Evolutionary conservation across 2,888 invertebrate genomes (phyloP), one percentile per base, ranked within the genome.

Genomic region (Tanaodytes sp.): DNA sequence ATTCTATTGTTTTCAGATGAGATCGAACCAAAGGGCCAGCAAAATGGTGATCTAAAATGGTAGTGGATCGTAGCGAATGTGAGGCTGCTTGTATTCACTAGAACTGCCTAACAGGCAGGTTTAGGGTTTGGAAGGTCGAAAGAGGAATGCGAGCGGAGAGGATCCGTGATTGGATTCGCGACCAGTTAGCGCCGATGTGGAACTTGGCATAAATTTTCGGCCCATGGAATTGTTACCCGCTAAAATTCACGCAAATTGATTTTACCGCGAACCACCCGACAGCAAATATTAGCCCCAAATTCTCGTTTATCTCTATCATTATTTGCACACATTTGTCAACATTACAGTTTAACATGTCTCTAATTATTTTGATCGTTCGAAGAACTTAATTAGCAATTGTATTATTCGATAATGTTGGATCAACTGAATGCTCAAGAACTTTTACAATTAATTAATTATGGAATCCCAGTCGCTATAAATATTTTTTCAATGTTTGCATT

Each of bases 121-220:
- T 77, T 78, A 75, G 74, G 78, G 78, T 80, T 81, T 76, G 76
- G 77, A 79, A 77, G 79, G 75, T 75, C 73, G 78, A 75, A 79
- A 67, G 62, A 76, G 84, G 83, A 83, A 84, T 82, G 81, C 79
- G 80, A 80, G 78, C 77, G 78, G 76, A 79, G 78, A 59, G 74
- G 78, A 77, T 78, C 77, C 80, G 80, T 82, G 81, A 84, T 84
- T 83, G 78, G 80, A 77, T 73, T 77, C 76, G 71, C 72, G 77
- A 80, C 80, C 80, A 79, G 80, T 81, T 80, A 79, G 75, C 69
- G 64, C 72, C 74, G 33, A 68, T 57, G 30, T 62, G 51, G 55
- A 61, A 48, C 55, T 39, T 18, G 36, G 57, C 54, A 43, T 55
- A 42, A 57, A 55, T 67, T 61, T 49, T 49, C 40, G 20, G 27